A percentile compares a stretch with the other conserved stretches of the same genome.
phyloP scores from a whole-genome alignment of 1,140 invertebrate species.

The Latrodectus geometricus region DNA sequence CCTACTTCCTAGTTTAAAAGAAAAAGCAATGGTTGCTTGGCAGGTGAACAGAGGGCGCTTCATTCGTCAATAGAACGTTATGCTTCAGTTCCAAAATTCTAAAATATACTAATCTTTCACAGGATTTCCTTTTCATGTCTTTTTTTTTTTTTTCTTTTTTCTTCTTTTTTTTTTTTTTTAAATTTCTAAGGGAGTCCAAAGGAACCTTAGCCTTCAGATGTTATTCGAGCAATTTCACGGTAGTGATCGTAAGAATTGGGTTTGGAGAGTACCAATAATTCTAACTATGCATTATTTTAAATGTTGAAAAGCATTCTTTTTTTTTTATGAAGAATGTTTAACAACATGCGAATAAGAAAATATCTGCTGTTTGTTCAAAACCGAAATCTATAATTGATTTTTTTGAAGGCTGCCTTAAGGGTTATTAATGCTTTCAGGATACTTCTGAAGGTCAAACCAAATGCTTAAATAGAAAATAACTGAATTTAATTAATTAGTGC shows the following conservation, averaged over 20 bases:
- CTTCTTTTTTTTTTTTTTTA: conserved; percentile 23
- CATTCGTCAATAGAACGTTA: conserved; percentile 7
- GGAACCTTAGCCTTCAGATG: conserved; percentile 38
- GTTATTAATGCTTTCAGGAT: too few species aligned
- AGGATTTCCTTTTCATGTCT: background rate
- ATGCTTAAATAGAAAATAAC: too few species aligned
- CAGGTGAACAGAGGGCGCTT: conserved; percentile 25
- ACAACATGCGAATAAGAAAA: too few species aligned
- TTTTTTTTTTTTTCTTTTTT: too few species aligned
- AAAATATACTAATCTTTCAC: background rate
- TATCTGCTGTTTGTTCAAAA: too few species aligned
- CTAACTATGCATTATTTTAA: background rate
- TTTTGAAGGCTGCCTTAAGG: too few species aligned
- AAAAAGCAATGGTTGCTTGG: conserved; percentile 46
- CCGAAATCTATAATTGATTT: too few species aligned
- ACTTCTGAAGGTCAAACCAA: too few species aligned
- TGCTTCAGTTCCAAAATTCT: conserved; percentile 44
- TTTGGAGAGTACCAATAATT: background rate
- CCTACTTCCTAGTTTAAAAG: conserved; percentile 56
- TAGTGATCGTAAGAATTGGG: background rate
- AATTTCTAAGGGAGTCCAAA: background rate
- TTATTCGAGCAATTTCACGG: conserved; percentile 45
- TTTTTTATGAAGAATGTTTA: too few species aligned
- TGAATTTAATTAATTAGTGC: too few species aligned
- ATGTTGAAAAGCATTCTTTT: background rate